Percentiles rank a stretch among this genome's conserved stretches.
These are phyloP conservation scores for Drosophila neocordata DNA, from an alignment of 1,140 invertebrate species.

Conservation along the genomic window DNA sequence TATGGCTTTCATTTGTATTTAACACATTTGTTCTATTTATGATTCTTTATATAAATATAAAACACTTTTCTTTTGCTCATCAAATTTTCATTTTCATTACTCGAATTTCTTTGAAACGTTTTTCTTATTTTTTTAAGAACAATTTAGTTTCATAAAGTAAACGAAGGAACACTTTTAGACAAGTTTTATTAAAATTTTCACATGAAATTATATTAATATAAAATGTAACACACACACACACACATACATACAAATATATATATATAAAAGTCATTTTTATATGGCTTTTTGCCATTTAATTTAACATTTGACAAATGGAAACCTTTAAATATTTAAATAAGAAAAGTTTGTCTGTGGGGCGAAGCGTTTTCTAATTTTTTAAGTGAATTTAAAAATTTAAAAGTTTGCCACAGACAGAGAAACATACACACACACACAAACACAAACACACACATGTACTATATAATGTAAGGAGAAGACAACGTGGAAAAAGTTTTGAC, in stretches of 20 bases:
- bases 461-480: background rate
- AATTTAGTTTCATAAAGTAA: background rate
- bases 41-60: too few relatives aligned
- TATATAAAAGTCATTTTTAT: constrained; percentile 10
- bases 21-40: background rate
- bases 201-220: background rate
- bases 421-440: constrained; percentile 1
- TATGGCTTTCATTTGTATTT: background rate
- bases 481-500: constrained; percentile 68
- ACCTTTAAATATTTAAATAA: constrained; percentile 67
- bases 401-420: constrained; percentile 37
- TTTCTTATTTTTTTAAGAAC: background rate
- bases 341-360: constrained; percentile 18
- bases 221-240: background rate
- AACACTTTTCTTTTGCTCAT: background rate
- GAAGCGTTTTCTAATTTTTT: constrained; percentile 64
- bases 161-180: background rate
- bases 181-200: background rate
- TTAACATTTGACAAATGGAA: constrained; percentile 45
- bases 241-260: constrained; percentile 20
- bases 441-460: background rate
- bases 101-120: background rate
- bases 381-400: constrained; percentile 80
- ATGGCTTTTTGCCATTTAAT: constrained; percentile 37
- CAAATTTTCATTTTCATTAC: background rate